These are phyloP conservation scores for Tenualosa thibaudeaui DNA, from an alignment of 2,797 vertebrate species.

Conservation along the genomic window DNA sequence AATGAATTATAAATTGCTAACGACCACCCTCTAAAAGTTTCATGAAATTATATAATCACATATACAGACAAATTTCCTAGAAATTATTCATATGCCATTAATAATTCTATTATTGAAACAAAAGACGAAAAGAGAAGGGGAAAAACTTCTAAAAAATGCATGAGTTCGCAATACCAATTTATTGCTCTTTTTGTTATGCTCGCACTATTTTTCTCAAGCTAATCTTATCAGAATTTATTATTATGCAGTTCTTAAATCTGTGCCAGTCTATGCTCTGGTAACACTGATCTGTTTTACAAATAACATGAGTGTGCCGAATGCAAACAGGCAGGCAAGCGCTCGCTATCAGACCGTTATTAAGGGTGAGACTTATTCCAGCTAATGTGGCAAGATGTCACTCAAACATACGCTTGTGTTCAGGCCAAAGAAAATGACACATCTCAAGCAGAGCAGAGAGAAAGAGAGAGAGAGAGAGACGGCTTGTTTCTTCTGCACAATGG, in stretches of 20 bases:
- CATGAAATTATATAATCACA: slow-evolving; percentile 38
- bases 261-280: not conserved
- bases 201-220: slow-evolving; percentile 28
- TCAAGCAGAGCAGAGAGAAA: not conserved
- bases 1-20: slow-evolving; percentile 46
- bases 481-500: not conserved
- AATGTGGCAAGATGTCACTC: slow-evolving; percentile 16
- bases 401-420: not conserved
- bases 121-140: not conserved
- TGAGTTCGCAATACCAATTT: slow-evolving; percentile 46
- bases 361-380: slow-evolving; percentile 6
- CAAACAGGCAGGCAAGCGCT: not conserved
- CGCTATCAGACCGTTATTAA: not conserved
- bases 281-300: not conserved
- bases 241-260: not conserved
- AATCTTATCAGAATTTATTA: slow-evolving; percentile 37
- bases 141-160: slow-evolving; percentile 32
- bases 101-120: slow-evolving; percentile 47
- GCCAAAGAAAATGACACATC: slow-evolving; percentile 5
- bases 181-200: slow-evolving; percentile 32
- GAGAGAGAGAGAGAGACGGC: not conserved
- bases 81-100: slow-evolving; percentile 47
- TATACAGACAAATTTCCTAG: slow-evolving; percentile 37
- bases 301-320: not conserved
- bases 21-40: slow-evolving; percentile 24